Percentiles rank a stretch among this genome's conserved stretches.
Evolutionary conservation across 1,140 invertebrate genomes (phyloP).

Genomic region (Cylas formicarius): DNA sequence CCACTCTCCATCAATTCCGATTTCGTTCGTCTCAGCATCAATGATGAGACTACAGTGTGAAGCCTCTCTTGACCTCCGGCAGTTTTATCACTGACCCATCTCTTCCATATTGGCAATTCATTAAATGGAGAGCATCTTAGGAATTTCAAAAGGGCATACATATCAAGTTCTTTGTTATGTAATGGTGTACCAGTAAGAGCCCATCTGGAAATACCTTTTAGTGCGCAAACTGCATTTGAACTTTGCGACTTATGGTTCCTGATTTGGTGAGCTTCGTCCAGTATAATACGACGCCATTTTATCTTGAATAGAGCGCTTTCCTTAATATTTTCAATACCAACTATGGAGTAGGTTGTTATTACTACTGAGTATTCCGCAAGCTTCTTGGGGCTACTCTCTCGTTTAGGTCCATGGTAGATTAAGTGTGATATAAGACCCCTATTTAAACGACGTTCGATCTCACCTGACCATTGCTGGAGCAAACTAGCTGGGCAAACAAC

Average conservation of each 20-base stretch:
- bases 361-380: conserved; percentile 28
- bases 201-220: conserved; percentile 66
- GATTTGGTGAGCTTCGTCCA: conserved; percentile 90
- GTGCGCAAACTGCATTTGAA: conserved; percentile 59
- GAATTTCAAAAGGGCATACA: conserved; percentile 84
- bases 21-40: conserved; percentile 82
- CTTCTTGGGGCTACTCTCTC: conserved; percentile 56
- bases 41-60: conserved; percentile 67
- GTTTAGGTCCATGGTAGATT: conserved; percentile 74
- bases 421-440: conserved; percentile 55
- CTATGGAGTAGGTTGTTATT: conserved; percentile 69
- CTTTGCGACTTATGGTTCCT: conserved; percentile 78
- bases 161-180: conserved; percentile 86
- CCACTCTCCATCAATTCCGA: conserved; percentile 58
- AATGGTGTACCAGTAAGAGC: conserved; percentile 90
- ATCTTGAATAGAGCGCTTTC: conserved; percentile 54
- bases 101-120: conserved; percentile 62
- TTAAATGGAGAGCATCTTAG: conserved; percentile 79
- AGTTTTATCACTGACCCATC: conserved; percentile 70
- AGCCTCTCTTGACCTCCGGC: conserved; percentile 63
- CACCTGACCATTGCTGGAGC: conserved; percentile 78
- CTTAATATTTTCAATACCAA: conserved; percentile 50
- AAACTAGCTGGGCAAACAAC: conserved; percentile 84
- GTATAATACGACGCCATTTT: conserved; percentile 75
- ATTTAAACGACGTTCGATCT: conserved; percentile 62